phyloP scores from a whole-genome alignment of 2,113 vertebrate genomes.

The Lophura nycthemera region DNA sequence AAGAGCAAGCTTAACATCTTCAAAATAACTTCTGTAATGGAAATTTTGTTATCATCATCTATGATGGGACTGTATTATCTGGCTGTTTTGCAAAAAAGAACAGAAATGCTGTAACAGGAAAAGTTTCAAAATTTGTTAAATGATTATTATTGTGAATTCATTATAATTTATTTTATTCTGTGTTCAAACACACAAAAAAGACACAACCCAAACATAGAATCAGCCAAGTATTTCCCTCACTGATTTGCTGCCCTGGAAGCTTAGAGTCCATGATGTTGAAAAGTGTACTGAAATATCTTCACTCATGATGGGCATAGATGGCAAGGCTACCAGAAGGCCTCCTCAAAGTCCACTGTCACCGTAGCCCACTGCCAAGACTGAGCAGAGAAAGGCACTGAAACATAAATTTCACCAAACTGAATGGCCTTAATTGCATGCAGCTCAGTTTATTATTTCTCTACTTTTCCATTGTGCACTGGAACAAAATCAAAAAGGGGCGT shows the following conservation, averaged over 20 bases:
- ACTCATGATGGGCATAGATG: not conserved
- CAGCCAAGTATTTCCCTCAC: not conserved
- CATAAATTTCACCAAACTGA: not conserved
- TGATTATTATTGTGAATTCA: not conserved
- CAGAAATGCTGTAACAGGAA: not conserved
- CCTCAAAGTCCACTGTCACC: not conserved
- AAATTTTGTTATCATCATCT: not conserved
- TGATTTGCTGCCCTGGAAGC: not conserved
- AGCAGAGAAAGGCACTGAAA: not conserved
- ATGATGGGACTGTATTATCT: not conserved
- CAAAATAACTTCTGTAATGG: not conserved
- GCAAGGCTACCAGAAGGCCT: not conserved
- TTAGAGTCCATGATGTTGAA: not conserved
- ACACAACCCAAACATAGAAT: not conserved
- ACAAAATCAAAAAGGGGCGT: not conserved
- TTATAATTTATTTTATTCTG: not conserved
- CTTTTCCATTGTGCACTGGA: not conserved
- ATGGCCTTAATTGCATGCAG: not conserved
- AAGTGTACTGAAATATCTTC: not conserved
- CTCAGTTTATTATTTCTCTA: not conserved
- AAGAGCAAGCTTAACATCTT: conserved; percentile 16
- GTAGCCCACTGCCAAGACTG: not conserved
- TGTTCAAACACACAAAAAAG: not conserved
- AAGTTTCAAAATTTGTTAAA: not conserved
- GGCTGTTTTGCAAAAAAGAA: not conserved